Evolutionary conservation across 2,888 invertebrate genomes (phyloP), one percentile per base, ranked within the genome.

Genomic region (Drosophila pegasa): DNA sequence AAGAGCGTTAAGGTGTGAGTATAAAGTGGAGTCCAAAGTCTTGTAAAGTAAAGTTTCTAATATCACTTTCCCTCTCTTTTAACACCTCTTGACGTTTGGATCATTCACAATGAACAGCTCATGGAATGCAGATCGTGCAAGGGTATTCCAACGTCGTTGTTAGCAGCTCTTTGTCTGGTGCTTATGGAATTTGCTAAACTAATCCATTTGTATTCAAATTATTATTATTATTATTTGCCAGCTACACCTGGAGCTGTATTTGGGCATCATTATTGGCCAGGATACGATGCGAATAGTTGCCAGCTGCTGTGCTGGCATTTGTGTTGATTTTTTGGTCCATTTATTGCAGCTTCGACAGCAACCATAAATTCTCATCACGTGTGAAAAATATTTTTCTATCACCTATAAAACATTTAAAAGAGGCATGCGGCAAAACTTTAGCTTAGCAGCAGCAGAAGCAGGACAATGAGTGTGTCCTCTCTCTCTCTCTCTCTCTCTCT

Each of bases 291-390:
- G 33, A 50, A 22, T 33, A 22, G 43, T 48, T 48, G 40, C 55
- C 64, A 50, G 33, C 66, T 66, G 64, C 48, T 70, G 57, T 14
- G 41, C 37, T 40, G 67, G 47, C 51, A 20, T 29, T 58, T 60
- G 61, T 61, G 71, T 68, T 67, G 68, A 48, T 77, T 69, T 75
- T 67, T 62, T 62, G 50, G 80, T 75, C 72, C 57, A 69, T 80
- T 78, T 67, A 71, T 69, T 74, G 80, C 55, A 69, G 72, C 62
- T 61, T 74, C 79, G 68, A 74, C 71, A 62, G 68, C 82, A 77
- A 67, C 70, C 61, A 90, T 90, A 89, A 90, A 90, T 90, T 90
- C 90, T 82, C 84, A 89, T 90, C 90, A 90, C 90, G 90, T 90
- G 88, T 88, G 83, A 81, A 87, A 90, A 90, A 90, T 90, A 90